A percentile compares a stretch with the other conserved stretches of the same genome.
Conservation (phyloP, 2,888 invertebrate genomes). For the Bellardia pandia region DNA sequence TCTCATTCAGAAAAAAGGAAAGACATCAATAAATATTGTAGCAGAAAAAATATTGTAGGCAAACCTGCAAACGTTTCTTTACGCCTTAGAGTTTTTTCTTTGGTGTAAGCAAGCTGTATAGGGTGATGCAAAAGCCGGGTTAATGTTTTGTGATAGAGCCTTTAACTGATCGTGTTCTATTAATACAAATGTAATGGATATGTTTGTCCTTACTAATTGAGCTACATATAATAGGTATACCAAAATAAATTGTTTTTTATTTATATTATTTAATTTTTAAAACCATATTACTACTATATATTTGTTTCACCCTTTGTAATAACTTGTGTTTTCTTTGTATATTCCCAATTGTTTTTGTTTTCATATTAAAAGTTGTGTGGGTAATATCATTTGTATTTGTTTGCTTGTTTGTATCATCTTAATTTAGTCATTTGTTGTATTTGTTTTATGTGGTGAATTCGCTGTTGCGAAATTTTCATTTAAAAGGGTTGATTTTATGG, state of each 20-base stretch:
- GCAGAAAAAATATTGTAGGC: not conserved
- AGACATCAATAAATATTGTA: not conserved
- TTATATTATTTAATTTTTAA: no score
- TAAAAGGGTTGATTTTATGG: constrained; percentile 24
- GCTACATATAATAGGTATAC: no score
- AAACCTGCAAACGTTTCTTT: constrained; percentile 16
- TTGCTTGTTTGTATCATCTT: constrained; percentile 1
- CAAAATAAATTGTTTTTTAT: no score
- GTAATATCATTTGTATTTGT: constrained; percentile 2
- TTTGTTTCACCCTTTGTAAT: not conserved
- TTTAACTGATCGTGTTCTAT: no score
- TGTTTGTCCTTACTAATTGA: no score
- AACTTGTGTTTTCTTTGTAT: not conserved
- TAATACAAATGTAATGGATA: no score
- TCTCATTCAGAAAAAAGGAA: not conserved
- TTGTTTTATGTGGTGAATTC: not conserved
- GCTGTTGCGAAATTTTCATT: not conserved
- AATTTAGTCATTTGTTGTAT: not conserved
- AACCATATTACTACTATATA: no score
- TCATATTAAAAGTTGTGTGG: constrained; percentile 15
- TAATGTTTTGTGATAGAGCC: no score
- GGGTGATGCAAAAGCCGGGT: no score
- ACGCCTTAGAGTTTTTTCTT: not conserved
- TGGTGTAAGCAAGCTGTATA: no score
- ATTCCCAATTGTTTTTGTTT: not conserved